A percentile compares a stretch with the other conserved stretches of the same genome.
Conservation (phyloP, 2,888 invertebrate genomes). For the Entomobrya multifasciata region DNA sequence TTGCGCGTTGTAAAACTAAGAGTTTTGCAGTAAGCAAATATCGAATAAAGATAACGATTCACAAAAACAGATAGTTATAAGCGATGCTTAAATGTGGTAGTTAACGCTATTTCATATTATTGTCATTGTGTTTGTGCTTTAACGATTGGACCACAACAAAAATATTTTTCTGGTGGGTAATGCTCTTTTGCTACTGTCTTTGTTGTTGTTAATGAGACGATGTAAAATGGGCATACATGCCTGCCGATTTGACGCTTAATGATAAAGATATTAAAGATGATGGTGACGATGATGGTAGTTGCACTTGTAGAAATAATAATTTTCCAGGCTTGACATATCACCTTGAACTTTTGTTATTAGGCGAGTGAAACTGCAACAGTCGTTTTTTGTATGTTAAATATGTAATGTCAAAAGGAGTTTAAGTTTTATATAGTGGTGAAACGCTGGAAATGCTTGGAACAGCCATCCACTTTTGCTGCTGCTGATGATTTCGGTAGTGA, state of each 20-base stretch:
- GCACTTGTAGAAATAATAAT: not conserved
- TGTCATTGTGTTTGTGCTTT: too few relatives aligned
- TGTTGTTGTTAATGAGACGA: not conserved
- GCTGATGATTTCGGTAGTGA: constrained; percentile 27
- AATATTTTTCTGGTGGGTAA: too few relatives aligned
- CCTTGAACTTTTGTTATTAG: constrained; percentile 39
- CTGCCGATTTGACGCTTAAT: not conserved
- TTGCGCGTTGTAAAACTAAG: too few relatives aligned
- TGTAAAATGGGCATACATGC: not conserved
- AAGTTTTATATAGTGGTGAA: constrained; percentile 53
- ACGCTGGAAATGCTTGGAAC: constrained; percentile 46
- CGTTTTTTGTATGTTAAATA: too few relatives aligned
- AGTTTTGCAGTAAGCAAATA: too few relatives aligned
- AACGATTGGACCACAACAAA: too few relatives aligned
- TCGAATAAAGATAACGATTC: too few relatives aligned
- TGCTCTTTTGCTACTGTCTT: not conserved
- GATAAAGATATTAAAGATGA: not conserved
- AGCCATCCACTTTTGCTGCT: constrained; percentile 4
- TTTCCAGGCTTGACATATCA: constrained; percentile 19
- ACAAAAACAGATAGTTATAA: too few relatives aligned
- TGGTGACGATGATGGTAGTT: not conserved
- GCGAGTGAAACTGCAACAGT: not conserved
- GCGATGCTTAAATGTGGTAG: too few relatives aligned
- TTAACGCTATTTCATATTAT: too few relatives aligned
- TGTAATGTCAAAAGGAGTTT: constrained; percentile 9